Percentiles rank a stretch among this genome's conserved stretches.
These are phyloP conservation scores for Psettodes erumei DNA, from an alignment of 2,113 vertebrate species.

Conservation along the genomic window DNA sequence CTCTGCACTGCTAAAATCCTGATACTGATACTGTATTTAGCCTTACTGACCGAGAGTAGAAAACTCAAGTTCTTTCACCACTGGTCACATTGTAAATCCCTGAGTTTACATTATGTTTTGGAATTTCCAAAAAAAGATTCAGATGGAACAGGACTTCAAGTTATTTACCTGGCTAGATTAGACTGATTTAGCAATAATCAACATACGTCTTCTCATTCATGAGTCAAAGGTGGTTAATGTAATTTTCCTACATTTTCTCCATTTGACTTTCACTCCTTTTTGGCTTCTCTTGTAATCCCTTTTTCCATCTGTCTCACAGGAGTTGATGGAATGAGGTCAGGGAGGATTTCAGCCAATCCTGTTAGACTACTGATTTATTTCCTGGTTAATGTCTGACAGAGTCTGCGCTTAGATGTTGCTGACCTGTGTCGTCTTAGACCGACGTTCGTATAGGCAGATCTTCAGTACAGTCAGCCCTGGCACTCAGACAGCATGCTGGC, in stretches of 20 bases:
- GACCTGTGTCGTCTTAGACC: conserved; percentile 11
- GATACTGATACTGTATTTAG: background rate
- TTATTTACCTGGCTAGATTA: background rate
- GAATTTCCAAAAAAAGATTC: conserved; percentile 3
- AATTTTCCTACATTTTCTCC: background rate
- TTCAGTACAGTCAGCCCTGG: conserved; percentile 32
- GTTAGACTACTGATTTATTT: conserved; percentile 57
- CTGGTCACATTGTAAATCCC: conserved; percentile 21
- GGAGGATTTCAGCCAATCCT: conserved; percentile 58
- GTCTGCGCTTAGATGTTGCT: conserved; percentile 23
- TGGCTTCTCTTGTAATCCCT: conserved; percentile 7
- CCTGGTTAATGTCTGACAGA: conserved; percentile 43
- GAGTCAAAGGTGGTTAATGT: background rate
- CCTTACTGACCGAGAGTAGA: background rate
- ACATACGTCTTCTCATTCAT: background rate
- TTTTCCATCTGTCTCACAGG: conserved; percentile 15
- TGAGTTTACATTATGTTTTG: conserved; percentile 32
- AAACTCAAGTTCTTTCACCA: conserved; percentile 26
- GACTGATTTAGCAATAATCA: background rate
- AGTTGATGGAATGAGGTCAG: conserved; percentile 68
- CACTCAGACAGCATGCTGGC: conserved; percentile 26
- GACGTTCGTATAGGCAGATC: conserved; percentile 22
- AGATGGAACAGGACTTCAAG: background rate
- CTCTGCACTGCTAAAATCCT: too few species aligned
- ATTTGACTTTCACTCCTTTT: conserved; percentile 32